phyloP scores from a whole-genome alignment of 64 coral and sea anemone genomes.

The Cladopsammia gracilis region DNA sequence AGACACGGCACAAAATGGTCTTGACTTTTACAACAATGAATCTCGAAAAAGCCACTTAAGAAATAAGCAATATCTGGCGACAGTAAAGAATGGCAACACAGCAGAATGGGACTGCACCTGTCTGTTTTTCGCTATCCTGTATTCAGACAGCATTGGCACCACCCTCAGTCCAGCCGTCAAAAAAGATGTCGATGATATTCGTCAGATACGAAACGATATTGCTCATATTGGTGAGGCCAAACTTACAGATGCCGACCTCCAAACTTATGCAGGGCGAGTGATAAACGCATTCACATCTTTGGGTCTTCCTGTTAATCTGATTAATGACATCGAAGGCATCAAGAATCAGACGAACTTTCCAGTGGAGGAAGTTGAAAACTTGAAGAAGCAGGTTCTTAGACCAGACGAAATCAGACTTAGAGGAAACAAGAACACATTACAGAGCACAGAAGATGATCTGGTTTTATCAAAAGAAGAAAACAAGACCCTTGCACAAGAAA shows the following conservation, averaged over 20 bases:
- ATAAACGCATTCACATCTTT: constrained; percentile 2
- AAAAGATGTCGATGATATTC: constrained; percentile 4
- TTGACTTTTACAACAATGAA: not conserved
- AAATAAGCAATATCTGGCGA: not conserved
- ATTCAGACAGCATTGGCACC: constrained; percentile 17
- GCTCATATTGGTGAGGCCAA: not conserved
- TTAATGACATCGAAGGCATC: not conserved
- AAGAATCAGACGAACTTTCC: constrained; percentile 56
- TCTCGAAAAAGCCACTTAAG: not conserved
- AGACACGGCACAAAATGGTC: constrained; percentile 23
- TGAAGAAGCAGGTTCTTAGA: not conserved
- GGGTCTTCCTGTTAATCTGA: not conserved
- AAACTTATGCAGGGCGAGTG: not conserved
- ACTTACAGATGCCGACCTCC: constrained; percentile 29
- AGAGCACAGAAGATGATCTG: not conserved
- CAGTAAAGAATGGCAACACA: not conserved
- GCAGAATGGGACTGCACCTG: constrained; percentile 42
- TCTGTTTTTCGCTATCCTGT: constrained; percentile 20
- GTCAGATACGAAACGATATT: constrained; percentile 12
- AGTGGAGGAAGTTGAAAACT: not conserved
- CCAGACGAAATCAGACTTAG: not conserved
- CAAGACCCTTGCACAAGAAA: not conserved
- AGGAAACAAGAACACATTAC: not conserved
- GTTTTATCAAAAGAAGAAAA: not conserved
- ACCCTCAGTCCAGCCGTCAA: not conserved